These are phyloP conservation scores for Oscheius sp. DNA, from an alignment of 1,140 invertebrate genomes.

Conservation along the genomic window DNA sequence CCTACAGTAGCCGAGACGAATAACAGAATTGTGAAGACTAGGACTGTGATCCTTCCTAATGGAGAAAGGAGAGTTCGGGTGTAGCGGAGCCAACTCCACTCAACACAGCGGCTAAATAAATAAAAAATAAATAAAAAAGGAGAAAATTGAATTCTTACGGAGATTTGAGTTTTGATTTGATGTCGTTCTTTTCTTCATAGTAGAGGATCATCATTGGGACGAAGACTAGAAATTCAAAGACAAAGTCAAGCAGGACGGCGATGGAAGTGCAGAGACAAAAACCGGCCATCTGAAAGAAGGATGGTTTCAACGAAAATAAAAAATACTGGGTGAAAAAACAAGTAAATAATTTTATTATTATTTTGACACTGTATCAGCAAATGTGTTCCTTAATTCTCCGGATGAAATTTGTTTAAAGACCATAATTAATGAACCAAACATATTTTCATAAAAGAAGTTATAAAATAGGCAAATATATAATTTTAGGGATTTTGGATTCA, in stretches of 20 bases:
- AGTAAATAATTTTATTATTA: too few relatives aligned
- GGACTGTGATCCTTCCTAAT: slow-evolving; percentile 23
- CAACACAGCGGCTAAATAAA: background rate
- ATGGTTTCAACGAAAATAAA: too few relatives aligned
- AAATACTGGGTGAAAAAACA: too few relatives aligned
- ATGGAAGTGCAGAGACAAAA: slow-evolving; percentile 54
- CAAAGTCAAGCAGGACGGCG: slow-evolving; percentile 51
- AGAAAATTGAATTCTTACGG: background rate
- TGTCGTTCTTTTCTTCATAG: slow-evolving; percentile 28
- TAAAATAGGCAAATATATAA: too few relatives aligned
- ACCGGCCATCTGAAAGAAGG: slow-evolving; percentile 33
- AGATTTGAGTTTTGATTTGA: slow-evolving; percentile 2
- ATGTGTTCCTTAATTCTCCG: too few relatives aligned
- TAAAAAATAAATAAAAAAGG: slow-evolving; percentile 3
- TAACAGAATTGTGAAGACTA: slow-evolving; percentile 35
- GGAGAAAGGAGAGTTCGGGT: slow-evolving; percentile 40
- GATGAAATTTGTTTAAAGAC: too few relatives aligned
- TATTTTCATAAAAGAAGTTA: too few relatives aligned
- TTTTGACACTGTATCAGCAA: too few relatives aligned
- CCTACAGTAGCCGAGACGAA: slow-evolving; percentile 43
- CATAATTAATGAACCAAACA: too few relatives aligned
- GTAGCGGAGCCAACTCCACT: slow-evolving; percentile 41
- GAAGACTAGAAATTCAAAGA: slow-evolving; percentile 55
- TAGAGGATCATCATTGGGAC: slow-evolving; percentile 40
- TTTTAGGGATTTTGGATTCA: too few relatives aligned